Percentiles rank a stretch among this genome's conserved stretches.
Conservation (phyloP, 92 coral and sea anemone genomes). For the Paragorgia papillata region DNA sequence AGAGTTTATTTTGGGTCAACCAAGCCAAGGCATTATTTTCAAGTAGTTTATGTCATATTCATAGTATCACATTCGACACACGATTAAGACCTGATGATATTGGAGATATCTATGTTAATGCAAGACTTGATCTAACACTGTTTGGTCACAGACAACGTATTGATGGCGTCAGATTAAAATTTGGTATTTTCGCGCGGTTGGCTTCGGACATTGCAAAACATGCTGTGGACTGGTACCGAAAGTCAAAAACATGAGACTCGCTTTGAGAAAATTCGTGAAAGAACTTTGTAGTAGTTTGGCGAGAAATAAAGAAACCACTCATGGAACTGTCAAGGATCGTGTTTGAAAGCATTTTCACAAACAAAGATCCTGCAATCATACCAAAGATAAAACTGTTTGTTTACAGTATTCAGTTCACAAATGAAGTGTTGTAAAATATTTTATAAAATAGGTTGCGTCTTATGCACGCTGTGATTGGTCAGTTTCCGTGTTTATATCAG, state of each 20-base stretch:
- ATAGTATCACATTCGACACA: slow-evolving; percentile 86
- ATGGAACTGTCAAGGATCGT: neutral
- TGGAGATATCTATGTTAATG: slow-evolving; percentile 66
- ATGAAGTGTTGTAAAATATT: too few species aligned
- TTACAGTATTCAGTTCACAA: too few species aligned
- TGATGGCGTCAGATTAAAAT: slow-evolving; percentile 69
- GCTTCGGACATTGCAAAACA: slow-evolving; percentile 89
- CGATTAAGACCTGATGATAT: slow-evolving; percentile 61
- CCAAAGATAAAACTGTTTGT: too few species aligned
- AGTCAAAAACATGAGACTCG: slow-evolving; percentile 40
- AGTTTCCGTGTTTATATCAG: too few species aligned
- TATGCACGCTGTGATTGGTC: too few species aligned
- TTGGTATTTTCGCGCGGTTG: slow-evolving; percentile 80
- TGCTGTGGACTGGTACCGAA: slow-evolving; percentile 91
- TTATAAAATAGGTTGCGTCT: too few species aligned
- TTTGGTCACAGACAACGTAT: slow-evolving; percentile 85
- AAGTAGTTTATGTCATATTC: slow-evolving; percentile 72
- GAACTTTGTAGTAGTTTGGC: neutral
- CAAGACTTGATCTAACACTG: slow-evolving; percentile 85
- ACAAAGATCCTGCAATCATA: too few species aligned
- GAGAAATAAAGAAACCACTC: neutral
- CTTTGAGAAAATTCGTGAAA: neutral
- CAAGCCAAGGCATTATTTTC: slow-evolving; percentile 71
- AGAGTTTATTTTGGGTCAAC: slow-evolving; percentile 71
- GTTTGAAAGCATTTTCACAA: neutral